These are phyloP conservation scores for Osmoderma eremita DNA, from an alignment of 2,888 invertebrate species.

Conservation along the genomic window DNA sequence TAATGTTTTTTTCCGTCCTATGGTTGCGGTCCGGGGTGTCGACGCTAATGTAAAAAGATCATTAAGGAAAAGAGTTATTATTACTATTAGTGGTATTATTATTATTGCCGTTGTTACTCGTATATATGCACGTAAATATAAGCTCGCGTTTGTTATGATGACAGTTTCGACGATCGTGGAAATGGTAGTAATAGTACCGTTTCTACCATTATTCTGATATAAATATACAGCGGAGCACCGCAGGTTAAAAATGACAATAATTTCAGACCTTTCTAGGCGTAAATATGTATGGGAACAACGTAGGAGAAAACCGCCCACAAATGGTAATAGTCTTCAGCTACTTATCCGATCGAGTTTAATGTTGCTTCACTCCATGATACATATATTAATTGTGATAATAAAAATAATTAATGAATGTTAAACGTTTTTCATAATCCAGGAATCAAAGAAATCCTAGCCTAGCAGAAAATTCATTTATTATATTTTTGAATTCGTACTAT, in stretches of 20 bases:
- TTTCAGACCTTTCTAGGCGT: slow-evolving; percentile 1
- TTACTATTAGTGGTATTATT: slow-evolving; percentile 35
- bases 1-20: slow-evolving; percentile 34
- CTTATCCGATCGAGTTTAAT: too few species aligned
- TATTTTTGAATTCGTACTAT: too few species aligned
- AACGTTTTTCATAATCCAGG: too few species aligned
- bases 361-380: too few species aligned
- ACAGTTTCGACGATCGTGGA: background rate
- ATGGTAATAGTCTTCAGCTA: background rate
- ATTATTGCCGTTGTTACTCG: slow-evolving; percentile 4
- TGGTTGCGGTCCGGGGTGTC: slow-evolving; percentile 32
- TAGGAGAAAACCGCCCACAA: background rate
- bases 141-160: slow-evolving; percentile 12
- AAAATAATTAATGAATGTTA: too few species aligned
- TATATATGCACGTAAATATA: too few species aligned
- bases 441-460: too few species aligned
- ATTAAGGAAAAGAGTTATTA: slow-evolving; percentile 40
- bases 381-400: too few species aligned
- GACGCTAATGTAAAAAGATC: slow-evolving; percentile 41
- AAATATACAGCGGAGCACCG: background rate
- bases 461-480: too few species aligned
- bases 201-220: slow-evolving; percentile 2
- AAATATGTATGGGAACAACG: background rate
- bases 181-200: background rate
- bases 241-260: slow-evolving; percentile 26